Conservation (phyloP, 1,140 invertebrate genomes). For the Steinernema feltiae region DNA sequence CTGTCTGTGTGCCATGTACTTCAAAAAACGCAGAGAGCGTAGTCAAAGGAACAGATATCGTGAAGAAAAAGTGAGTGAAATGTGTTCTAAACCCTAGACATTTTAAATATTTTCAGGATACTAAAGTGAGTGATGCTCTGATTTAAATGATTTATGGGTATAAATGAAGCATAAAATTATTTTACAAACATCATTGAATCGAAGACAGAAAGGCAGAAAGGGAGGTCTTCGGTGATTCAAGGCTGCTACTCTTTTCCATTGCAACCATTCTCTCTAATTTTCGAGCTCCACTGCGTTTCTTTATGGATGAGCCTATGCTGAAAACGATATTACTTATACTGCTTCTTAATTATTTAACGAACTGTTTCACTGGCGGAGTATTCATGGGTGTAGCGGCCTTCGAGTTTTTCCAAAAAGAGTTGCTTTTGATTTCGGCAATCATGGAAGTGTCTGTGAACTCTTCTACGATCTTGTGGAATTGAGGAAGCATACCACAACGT, state of each 20-base stretch:
- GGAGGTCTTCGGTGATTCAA: not conserved
- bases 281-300: not conserved
- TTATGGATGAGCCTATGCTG: not conserved
- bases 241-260: not conserved
- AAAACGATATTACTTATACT: not conserved
- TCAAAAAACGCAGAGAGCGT: no score
- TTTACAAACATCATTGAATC: not conserved
- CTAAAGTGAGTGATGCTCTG: not conserved
- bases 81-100: no score
- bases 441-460: not conserved
- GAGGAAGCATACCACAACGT: not conserved
- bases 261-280: not conserved
- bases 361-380: not conserved
- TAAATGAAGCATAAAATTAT: not conserved
- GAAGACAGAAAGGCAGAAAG: not conserved
- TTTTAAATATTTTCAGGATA: not conserved
- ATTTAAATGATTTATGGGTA: not conserved
- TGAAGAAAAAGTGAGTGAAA: no score
- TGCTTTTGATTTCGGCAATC: not conserved
- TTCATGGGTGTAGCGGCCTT: not conserved
- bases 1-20: not conserved
- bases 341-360: not conserved
- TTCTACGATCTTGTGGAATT: not conserved
- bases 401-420: not conserved
- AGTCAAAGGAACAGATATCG: not conserved